Conservation (phyloP, 2,797 vertebrate species). For the Enteromius radiatus region DNA sequence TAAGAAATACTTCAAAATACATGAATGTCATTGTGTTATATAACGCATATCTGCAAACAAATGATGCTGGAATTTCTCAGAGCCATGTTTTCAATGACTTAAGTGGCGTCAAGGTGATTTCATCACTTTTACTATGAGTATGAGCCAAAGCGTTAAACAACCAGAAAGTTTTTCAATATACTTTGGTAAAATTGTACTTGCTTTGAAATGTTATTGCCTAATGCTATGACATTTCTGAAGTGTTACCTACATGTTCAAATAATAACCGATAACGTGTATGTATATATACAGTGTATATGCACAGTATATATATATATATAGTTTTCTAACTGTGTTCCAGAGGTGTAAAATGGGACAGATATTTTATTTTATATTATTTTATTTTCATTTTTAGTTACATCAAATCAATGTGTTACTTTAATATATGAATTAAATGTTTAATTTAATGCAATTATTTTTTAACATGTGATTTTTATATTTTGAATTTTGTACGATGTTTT, state of each 20-base stretch:
- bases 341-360: background rate
- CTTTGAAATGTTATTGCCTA: background rate
- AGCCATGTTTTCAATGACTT: background rate
- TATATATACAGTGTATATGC: no score
- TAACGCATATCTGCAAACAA: background rate
- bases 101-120: constrained; percentile 17
- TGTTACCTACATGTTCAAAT: background rate
- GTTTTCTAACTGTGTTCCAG: background rate
- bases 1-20: background rate
- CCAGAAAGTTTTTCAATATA: background rate
- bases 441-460: background rate
- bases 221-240: no score
- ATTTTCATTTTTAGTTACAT: background rate
- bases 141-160: background rate
- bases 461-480: background rate
- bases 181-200: background rate
- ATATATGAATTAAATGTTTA: background rate
- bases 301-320: no score
- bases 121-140: background rate
- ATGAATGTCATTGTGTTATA: background rate
- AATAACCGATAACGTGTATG: no score
- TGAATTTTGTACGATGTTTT: background rate
- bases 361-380: background rate
- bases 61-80: background rate
- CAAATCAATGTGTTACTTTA: background rate